Evolutionary conservation across 2,797 vertebrate species (phyloP).

Genomic region (Pangasius djambal): DNA sequence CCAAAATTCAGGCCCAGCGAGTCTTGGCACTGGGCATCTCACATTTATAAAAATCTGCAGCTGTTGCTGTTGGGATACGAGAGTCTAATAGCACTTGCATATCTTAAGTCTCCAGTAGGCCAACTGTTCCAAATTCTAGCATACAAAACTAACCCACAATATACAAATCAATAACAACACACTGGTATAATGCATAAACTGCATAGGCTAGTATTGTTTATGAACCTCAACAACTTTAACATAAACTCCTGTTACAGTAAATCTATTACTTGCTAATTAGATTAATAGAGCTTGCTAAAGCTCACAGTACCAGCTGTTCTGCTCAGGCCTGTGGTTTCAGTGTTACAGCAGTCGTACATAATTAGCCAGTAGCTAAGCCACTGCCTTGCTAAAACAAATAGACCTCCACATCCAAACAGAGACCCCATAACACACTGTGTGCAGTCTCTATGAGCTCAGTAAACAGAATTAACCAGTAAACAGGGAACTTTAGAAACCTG

Average conservation of each 20-base stretch:
- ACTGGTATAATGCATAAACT: not conserved
- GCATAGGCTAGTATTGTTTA: not conserved
- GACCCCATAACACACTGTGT: not conserved
- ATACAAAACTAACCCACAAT: constrained; percentile 1
- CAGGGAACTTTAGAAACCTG: not conserved
- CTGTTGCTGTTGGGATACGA: constrained; percentile 51
- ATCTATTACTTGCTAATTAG: not conserved
- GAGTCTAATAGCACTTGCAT: constrained; percentile 44
- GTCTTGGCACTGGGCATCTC: constrained; percentile 36
- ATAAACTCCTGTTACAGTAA: not conserved
- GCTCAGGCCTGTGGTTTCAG: constrained; percentile 1
- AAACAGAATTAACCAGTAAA: not conserved
- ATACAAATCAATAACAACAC: constrained; percentile 5
- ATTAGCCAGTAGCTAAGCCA: constrained; percentile 9
- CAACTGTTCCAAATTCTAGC: constrained; percentile 13
- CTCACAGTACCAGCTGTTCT: not conserved
- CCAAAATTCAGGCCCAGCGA: constrained; percentile 24
- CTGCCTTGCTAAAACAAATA: constrained; percentile 11
- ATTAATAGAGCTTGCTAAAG: not conserved
- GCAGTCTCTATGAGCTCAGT: not conserved
- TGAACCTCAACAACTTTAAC: not conserved
- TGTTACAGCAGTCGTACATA: not conserved
- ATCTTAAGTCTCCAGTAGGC: constrained; percentile 35
- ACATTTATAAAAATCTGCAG: constrained; percentile 47
- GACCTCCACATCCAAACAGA: not conserved